Conservation (phyloP, 1,140 invertebrate genomes). For the Paramacrobiotus metropolitanus region DNA sequence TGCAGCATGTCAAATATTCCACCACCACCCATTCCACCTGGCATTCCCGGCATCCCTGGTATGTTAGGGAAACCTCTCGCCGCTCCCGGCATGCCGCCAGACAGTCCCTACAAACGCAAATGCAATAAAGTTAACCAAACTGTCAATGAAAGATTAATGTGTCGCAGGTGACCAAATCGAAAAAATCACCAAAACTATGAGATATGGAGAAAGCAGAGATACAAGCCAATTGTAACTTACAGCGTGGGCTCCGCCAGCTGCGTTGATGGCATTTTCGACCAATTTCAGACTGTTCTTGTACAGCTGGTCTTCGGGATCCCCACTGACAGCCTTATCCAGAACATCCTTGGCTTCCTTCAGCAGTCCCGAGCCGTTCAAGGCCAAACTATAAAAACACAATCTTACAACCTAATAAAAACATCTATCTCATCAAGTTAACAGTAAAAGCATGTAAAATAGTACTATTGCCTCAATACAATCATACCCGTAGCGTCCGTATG, state of each 20-base stretch:
- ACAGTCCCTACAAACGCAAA: too few species aligned
- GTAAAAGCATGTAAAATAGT: too few species aligned
- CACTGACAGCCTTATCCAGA: conserved; percentile 60
- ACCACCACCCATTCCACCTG: not conserved
- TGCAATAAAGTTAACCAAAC: too few species aligned
- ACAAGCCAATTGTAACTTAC: too few species aligned
- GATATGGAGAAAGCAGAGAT: too few species aligned
- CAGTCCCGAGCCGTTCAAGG: conserved; percentile 54
- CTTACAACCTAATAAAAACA: too few species aligned
- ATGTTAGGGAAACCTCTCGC: not conserved
- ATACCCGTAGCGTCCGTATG: conserved; percentile 69
- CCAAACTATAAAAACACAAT: conserved; percentile 43
- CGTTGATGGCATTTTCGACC: not conserved
- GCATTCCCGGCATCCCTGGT: not conserved
- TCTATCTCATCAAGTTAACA: too few species aligned
- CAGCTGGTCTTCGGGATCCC: conserved; percentile 76
- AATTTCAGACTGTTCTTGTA: conserved; percentile 57
- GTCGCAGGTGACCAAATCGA: too few species aligned
- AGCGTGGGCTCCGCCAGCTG: not conserved
- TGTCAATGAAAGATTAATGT: too few species aligned
- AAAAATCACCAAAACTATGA: too few species aligned
- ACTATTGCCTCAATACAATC: too few species aligned
- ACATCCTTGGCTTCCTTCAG: conserved; percentile 56
- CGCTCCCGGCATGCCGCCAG: too few species aligned
- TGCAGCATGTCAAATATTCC: not conserved